Evolutionary conservation across 2,888 invertebrate species (phyloP), one percentile per base, ranked within the genome.

Genomic region (Cheilosia scutellata): DNA sequence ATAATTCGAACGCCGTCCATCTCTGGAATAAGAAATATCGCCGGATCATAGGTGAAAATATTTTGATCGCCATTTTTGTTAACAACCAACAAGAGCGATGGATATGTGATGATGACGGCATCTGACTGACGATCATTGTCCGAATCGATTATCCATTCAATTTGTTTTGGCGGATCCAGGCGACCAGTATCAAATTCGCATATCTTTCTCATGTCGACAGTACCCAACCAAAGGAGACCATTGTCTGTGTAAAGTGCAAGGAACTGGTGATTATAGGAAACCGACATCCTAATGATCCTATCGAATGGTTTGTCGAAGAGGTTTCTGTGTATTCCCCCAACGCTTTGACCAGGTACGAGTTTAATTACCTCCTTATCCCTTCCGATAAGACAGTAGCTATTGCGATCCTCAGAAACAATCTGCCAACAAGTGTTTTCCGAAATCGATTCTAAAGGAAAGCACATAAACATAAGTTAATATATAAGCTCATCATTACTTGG

Each of bases 1-100:
- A 99, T 93, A 37, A 99, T 95, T 57, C 99, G 94, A 5, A 98
- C 95, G 71, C 98, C 97, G 91, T 99, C 99, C 90, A 98, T 95
- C 93, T 99, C 99, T 9, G 96, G 95, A 27, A 97, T 94, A 47
- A 98, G 93, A 92, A 96, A 95, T 89, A 97, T 95, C 0, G 96
- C 94, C 0, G 96, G 95, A 90, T 97, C 97, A 90, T 96, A 97
- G 0, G 95, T 94, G 89, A 95, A 97, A 0, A 94, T 92, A 71
- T 95, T 94, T 62, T 94, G 94, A 89, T 96, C 95, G 1, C 96
- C 96, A 82, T 95, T 95, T 68, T 94, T 94, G 5, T 97, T 96
- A 42, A 97, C 95, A 13, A 97, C 94, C 84, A 97, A 93, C 88
- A 98, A 93, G 31, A 94, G 94, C 84, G 95, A 95, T 88, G 96